Base-by-base conservation (phyloP, 2,113 vertebrate species). In the Scomber japonicus region DNA sequence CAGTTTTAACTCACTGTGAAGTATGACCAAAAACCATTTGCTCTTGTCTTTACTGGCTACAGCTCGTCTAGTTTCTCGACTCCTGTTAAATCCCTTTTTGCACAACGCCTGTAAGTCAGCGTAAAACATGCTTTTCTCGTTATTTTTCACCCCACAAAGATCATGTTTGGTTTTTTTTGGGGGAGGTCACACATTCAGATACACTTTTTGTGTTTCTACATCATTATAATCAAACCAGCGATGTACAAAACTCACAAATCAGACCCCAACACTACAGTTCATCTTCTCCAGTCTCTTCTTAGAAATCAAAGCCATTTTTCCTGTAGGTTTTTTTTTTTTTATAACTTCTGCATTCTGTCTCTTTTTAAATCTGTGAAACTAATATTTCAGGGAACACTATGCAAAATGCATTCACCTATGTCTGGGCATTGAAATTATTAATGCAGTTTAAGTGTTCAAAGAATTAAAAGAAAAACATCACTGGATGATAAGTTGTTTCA, bases 401-500 rank as follows among this genome's bases (percentile, higher is more conserved):
- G 67, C 35, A 44, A 24, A 75, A 16, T 40, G 11, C 3, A 35
- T 78, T 72, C 54, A 24, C 27, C 3, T 71, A 40, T 85, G 61
- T 77, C 61, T 75, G 31, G 40, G 50, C 44, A 71, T 70, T 80
- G 49, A 86, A 46, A 57, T 78, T 46, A 51, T 63, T 64, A 57
- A 77, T 57, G 17, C n/a, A 69, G 15, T 65, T 27, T 46, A 45
- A 68, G 16, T 61, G 59, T 72, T 88, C 35, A 69, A 62, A 79
- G 30, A 82, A 72, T 78, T 78, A 27, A 27, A 3, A 27, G 3
- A 66, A 83, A 66, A 53, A 40, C 49, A 10, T 71, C 16, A 57
- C 57, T 75, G 65, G 44, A 72, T 68, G n/a, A 60, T 54, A 50
- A 62, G 12, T 67, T 84, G 50, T 68, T 86, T 78, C n/a, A 91